Base-by-base conservation (phyloP, 2,888 invertebrate species). In the Apotomis turbidana region DNA sequence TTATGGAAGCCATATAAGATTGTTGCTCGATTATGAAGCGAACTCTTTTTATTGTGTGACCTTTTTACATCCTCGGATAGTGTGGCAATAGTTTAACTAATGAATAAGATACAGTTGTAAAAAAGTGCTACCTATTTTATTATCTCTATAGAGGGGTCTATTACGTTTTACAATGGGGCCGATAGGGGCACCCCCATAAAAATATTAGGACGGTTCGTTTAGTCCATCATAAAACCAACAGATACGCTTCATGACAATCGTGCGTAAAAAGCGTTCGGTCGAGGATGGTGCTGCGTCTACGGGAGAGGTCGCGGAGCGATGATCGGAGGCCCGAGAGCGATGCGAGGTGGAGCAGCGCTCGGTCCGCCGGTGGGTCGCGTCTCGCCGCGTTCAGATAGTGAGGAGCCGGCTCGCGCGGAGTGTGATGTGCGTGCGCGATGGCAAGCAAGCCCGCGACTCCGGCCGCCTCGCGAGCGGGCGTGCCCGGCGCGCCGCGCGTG, bases 391-490 rank as follows among this genome's bases (percentile, higher is more conserved):
- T 85, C 87, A 90, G 90, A 85, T 89, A 89, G 89, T 88, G 87
- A 89, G 89, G 87, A 87, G 88, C 85, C 83, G 85, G 87, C 87
- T 83, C 82, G 83, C 85, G 89, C 85, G 86, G 88, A 91, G 95
- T 95, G 95, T 96, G 95, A 95, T 96, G 96, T 95, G 95, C 94
- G 94, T 94, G 94, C 94, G 95, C 94, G 94, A 96, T 96, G 95
- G 95, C 96, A 93, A 95, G 95, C 94, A 96, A 96, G 95, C 95
- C 96, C 95, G 96, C 96, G 94, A 95, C 95, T 90, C 94, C 94
- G 91, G 94, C 89, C 93, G 90, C 94, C 90, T 86, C 91, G 88
- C 90, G 93, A 90, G 90, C 90, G 89, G 90, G 89, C 86, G 90
- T 87, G 86, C 88, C 90, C 86, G 90, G 87, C 82, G 88, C 89